Base-by-base conservation (phyloP, 2,113 vertebrate species). In the Nothobranchius furzeri region DNA sequence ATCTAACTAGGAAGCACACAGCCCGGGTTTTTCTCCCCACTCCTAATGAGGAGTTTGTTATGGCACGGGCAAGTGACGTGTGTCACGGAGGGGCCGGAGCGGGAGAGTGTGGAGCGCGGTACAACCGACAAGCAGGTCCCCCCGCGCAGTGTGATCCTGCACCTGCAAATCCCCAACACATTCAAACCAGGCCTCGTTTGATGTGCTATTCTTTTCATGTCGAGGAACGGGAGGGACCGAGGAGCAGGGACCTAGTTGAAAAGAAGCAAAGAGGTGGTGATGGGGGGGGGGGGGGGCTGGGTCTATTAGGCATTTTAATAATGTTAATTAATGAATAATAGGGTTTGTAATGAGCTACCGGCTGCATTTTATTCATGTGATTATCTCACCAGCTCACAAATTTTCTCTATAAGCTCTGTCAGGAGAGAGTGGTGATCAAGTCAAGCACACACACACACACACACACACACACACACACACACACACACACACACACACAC, bases 321-420 rank as follows among this genome's bases (percentile, higher is more conserved):
- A 91, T 92, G 89, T 91, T 92, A 93, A 93, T 94, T 91, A 92
- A 92, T 87, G 87, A 89, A 91, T 92, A 93, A 92, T 92, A 87
- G 90, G 79, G 78, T 85, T 76, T 63, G 87, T 93, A 93, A 93
- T 89, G 91, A 93, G 90, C 81, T 85, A 86, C 70, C 50, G 81
- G 87, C 83, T 88, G 86, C 83, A 87, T 90, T 86, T 88, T 90
- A 90, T 90, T 92, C 86, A 83, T 84, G 81, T 82, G 86, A 91
- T 89, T 92, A 90, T 78, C 85, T 86, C 79, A 62, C 25, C 48
- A 61, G 43, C 73, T 76, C 84, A 73, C 73, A 79, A 81, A 87
- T 86, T 89, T 82, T 71, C 80, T 82, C 76, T 73, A 68, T 78
- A 60, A 83, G 68, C 69, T 62, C 64, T 48, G 73, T 85, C 85